Base-by-base conservation (phyloP, 2,113 vertebrate genomes). In the Zapus hudsonius region DNA sequence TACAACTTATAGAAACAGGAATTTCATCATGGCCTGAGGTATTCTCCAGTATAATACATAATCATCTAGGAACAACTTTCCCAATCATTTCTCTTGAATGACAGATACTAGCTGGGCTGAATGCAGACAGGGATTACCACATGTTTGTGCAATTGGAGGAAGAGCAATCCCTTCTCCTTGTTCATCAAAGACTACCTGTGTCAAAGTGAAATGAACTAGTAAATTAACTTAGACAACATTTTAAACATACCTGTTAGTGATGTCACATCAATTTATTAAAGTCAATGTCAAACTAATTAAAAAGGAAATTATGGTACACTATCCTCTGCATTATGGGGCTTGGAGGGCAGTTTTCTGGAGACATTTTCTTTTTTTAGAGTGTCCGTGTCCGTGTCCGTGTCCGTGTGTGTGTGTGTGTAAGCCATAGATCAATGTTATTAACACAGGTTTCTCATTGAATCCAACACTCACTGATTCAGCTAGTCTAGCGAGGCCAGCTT, bases 121-220 rank as follows among this genome's bases (percentile, higher is more conserved):
- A 75, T 12, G 16, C 15, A 66, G 76, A 67, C 63, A 40, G 64
- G 47, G 76, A 94, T 3, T 84, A 55, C 55, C 66, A 67, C 25
- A 47, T 31, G 66, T 69, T 87, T 33, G 9, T 33, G 22, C 73
- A 87, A 84, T 93, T 79, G 63, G 25, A 86, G 55, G 36, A 27
- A 44, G 11, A 42, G 25, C 67, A 82, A 61, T 57, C 33, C 76
- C 75, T 74, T 80, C 66, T 87, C 72, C 20, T 73, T 67, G 52
- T 36, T 91, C 72, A 83, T 94, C 90, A 91, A 89, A 95, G 90
- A 89, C 88, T 89, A 95, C 76, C 87, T 95, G 88, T 59, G 66
- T 92, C 57, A 11, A 40, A 85, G 70, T 42, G 69, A 90, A 86
- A 89, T 52, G 78, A 81, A 84, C 61, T 19, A 61, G 59, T 20